phyloP scores from a whole-genome alignment of 2,888 invertebrate species.

The Boloria selene region DNA sequence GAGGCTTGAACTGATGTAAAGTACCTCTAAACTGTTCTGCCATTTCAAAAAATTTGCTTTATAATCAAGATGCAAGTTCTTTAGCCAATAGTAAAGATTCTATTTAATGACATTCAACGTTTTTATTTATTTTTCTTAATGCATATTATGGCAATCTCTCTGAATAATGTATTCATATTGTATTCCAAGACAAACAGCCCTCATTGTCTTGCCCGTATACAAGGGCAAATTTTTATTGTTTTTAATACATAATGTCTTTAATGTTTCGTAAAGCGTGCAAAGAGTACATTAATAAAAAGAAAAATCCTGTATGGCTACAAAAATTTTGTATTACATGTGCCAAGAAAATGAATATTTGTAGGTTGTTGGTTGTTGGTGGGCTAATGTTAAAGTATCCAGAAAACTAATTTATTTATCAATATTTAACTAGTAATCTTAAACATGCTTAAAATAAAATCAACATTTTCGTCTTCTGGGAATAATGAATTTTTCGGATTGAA shows the following conservation, averaged over 20 bases:
- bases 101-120: neutral
- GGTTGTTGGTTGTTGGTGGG: too few species aligned
- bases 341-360: too few species aligned
- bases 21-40: slow-evolving; percentile 21
- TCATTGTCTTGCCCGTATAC: slow-evolving; percentile 31
- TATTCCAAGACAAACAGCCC: slow-evolving; percentile 22
- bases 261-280: neutral
- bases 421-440: too few species aligned
- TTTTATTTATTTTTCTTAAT: neutral
- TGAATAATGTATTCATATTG: slow-evolving; percentile 21
- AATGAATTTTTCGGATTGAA: too few species aligned
- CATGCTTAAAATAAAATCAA: too few species aligned
- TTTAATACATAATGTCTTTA: slow-evolving; percentile 15
- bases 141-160: slow-evolving; percentile 2
- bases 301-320: neutral
- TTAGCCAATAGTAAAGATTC: slow-evolving; percentile 3
- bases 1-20: slow-evolving; percentile 21
- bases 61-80: slow-evolving; percentile 13
- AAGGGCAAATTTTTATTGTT: slow-evolving; percentile 19
- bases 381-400: too few species aligned
- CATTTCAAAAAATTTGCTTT: slow-evolving; percentile 13
- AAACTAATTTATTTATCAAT: too few species aligned
- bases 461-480: too few species aligned
- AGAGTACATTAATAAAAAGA: slow-evolving; percentile 3
- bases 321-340: too few species aligned